Conservation (phyloP, 2,888 invertebrate species). For the Poecilobothrus nobilitatus region DNA sequence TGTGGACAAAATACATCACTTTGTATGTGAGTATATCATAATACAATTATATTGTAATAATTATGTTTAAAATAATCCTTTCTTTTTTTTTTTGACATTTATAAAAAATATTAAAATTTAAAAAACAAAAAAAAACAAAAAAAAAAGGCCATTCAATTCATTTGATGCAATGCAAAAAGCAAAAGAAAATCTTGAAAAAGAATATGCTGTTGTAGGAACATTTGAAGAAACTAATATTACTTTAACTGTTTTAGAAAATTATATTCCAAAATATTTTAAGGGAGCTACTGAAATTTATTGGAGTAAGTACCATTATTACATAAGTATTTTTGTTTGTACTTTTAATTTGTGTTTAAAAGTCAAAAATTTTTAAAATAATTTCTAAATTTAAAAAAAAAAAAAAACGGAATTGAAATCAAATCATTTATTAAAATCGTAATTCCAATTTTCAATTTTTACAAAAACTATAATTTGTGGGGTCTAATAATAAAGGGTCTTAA, state of each 20-base stretch:
- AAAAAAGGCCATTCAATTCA: slow-evolving; percentile 68
- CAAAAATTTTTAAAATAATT: too few relatives aligned
- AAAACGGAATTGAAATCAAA: too few relatives aligned
- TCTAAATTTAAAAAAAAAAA: too few relatives aligned
- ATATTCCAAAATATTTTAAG: slow-evolving; percentile 66
- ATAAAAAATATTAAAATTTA: background rate
- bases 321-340: too few relatives aligned
- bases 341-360: too few relatives aligned
- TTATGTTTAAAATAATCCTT: too few relatives aligned
- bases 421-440: too few relatives aligned
- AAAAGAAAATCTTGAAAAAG: slow-evolving; percentile 69
- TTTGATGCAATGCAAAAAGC: slow-evolving; percentile 72
- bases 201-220: slow-evolving; percentile 75
- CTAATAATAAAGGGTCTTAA: too few relatives aligned
- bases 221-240: slow-evolving; percentile 74
- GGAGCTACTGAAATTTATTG: slow-evolving; percentile 64
- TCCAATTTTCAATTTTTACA: too few relatives aligned
- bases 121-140: background rate
- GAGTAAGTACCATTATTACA: slow-evolving; percentile 47
- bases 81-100: too few relatives aligned
- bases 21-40: slow-evolving; percentile 23
- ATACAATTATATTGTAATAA: too few relatives aligned
- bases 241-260: slow-evolving; percentile 65
- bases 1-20: slow-evolving; percentile 64
- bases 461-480: too few relatives aligned